These are phyloP conservation scores for Rattus norvegicus DNA, from an alignment of 2,113 vertebrate genomes.

Conservation along the genomic window GRCr8 NC_086020.1:144039001-144039500, in stretches of 20 bases:
- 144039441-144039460: background rate
- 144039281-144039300: background rate
- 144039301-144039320: background rate
- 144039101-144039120: too few relatives aligned
- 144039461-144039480: background rate
- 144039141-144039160: too few relatives aligned
- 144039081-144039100: too few relatives aligned
- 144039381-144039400: background rate
- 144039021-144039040: too few relatives aligned
- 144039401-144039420: background rate
- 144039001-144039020: too few relatives aligned
- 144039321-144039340: background rate
- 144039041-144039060: too few relatives aligned
- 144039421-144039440: background rate
- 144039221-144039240: background rate
- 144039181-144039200: background rate
- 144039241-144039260: background rate
- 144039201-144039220: conserved; percentile 5
- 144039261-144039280: conserved; percentile 12
- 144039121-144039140: too few relatives aligned
- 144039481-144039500: background rate
- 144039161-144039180: too few relatives aligned
- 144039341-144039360: background rate
- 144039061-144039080: too few relatives aligned
- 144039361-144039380: background rate